Percentiles rank a stretch among this genome's conserved stretches.
phyloP scores from a whole-genome alignment of 2,888 invertebrate genomes.

The Tromatobia lineatoria region DNA sequence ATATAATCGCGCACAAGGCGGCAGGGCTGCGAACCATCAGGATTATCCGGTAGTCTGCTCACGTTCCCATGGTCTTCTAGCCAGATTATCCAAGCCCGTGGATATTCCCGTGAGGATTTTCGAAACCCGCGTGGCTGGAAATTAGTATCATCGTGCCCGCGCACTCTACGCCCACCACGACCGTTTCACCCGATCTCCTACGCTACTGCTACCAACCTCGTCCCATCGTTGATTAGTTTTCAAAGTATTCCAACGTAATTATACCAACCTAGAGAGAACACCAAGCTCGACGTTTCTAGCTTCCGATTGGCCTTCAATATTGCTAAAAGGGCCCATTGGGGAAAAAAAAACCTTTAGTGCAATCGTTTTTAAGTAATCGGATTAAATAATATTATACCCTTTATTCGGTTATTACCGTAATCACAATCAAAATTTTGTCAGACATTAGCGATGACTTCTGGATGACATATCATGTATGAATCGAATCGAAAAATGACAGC shows the following conservation, averaged over 20 bases:
- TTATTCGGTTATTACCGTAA: background rate
- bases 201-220: slow-evolving; percentile 15
- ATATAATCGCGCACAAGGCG: slow-evolving; percentile 54
- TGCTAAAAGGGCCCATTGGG: slow-evolving; percentile 17
- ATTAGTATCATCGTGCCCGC: slow-evolving; percentile 64
- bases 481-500: too few relatives aligned
- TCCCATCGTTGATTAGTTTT: slow-evolving; percentile 68
- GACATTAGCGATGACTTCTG: background rate
- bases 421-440: background rate
- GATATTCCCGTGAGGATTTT: slow-evolving; percentile 69
- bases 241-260: slow-evolving; percentile 66
- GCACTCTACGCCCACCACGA: slow-evolving; percentile 44
- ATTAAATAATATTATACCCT: background rate
- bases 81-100: slow-evolving; percentile 64
- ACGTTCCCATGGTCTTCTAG: slow-evolving; percentile 70
- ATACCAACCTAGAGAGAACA: slow-evolving; percentile 58
- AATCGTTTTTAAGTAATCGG: background rate
- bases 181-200: slow-evolving; percentile 52
- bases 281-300: slow-evolving; percentile 29
- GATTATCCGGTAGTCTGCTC: slow-evolving; percentile 71
- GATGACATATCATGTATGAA: background rate
- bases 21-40: slow-evolving; percentile 58
- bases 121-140: slow-evolving; percentile 63
- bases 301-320: slow-evolving; percentile 49
- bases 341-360: slow-evolving; percentile 10